These are phyloP conservation scores for Rana temporaria DNA, from an alignment of 2,113 vertebrate species.

Conservation along the genomic window DNA sequence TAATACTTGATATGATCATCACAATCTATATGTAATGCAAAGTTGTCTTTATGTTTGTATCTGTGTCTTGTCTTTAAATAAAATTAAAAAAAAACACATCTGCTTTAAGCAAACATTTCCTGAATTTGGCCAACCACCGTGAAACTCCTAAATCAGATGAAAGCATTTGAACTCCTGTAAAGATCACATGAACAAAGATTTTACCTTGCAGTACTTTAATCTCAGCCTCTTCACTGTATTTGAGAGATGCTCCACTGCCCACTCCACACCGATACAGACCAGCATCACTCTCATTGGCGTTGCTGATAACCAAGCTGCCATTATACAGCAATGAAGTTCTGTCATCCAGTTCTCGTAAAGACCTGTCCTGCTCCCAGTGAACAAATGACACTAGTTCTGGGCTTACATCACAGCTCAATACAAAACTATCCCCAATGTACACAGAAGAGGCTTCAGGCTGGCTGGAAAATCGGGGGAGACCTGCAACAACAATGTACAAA, in stretches of 20 bases:
- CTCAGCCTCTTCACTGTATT: constrained; percentile 89
- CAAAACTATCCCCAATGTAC: constrained; percentile 74
- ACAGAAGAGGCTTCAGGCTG: constrained; percentile 80
- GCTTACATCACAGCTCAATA: constrained; percentile 87
- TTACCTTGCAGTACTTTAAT: constrained; percentile 86
- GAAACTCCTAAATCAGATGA: too few relatives aligned
- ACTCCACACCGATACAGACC: constrained; percentile 89
- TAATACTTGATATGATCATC: too few relatives aligned
- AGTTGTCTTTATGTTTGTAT: too few relatives aligned
- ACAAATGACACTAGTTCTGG: constrained; percentile 83
- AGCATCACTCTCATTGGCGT: constrained; percentile 78
- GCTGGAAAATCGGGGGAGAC: constrained; percentile 85
- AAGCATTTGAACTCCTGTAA: not conserved
- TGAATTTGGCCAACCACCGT: too few relatives aligned
- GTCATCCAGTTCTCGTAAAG: constrained; percentile 69
- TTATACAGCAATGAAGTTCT: constrained; percentile 77
- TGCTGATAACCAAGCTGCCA: constrained; percentile 85
- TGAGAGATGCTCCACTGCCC: constrained; percentile 81
- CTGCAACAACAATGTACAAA: constrained; percentile 64
- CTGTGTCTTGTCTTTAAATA: too few relatives aligned
- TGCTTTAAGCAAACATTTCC: too few relatives aligned
- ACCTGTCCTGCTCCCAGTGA: constrained; percentile 87
- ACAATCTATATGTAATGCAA: too few relatives aligned
- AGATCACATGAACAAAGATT: not conserved
- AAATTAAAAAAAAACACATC: too few relatives aligned